A percentile compares a stretch with the other conserved stretches of the same genome.
Evolutionary conservation across 2,888 invertebrate species (phyloP).

Genomic region (Operophtera brumata): DNA sequence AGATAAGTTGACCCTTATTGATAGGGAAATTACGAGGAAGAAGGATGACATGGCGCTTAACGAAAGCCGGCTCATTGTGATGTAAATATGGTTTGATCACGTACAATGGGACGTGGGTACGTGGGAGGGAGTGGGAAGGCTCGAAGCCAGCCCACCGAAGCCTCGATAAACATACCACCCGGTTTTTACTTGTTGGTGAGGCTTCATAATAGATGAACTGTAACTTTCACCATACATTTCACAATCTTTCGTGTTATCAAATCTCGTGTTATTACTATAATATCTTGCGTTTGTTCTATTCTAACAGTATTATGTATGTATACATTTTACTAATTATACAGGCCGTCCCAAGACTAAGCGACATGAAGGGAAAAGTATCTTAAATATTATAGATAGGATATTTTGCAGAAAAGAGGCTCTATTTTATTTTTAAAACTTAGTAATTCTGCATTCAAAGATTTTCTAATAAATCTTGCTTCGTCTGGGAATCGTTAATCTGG

Average conservation of each 20-base stretch:
- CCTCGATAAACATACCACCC: conserved; percentile 59
- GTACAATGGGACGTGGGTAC: conserved; percentile 68
- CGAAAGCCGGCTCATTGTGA: conserved; percentile 70
- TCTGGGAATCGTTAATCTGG: too few species aligned
- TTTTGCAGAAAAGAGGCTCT: too few species aligned
- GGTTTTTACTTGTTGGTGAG: conserved; percentile 39
- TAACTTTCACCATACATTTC: neutral
- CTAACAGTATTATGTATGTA: too few species aligned
- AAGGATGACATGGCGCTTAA: conserved; percentile 61
- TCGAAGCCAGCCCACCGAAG: conserved; percentile 49
- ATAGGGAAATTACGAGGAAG: conserved; percentile 30
- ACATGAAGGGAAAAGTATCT: too few species aligned
- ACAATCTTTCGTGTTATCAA: neutral
- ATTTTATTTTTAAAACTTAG: too few species aligned
- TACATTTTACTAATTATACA: too few species aligned
- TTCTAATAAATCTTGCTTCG: too few species aligned
- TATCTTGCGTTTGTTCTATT: neutral
- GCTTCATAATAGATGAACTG: conserved; percentile 31
- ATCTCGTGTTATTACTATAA: neutral
- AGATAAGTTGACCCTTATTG: conserved; percentile 21
- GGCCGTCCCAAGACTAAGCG: too few species aligned
- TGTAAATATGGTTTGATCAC: conserved; percentile 74
- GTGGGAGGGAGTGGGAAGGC: conserved; percentile 62
- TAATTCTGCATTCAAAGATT: too few species aligned
- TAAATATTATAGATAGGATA: too few species aligned